Conservation (phyloP, 1,140 invertebrate genomes). For the Conus betulinus region DNA sequence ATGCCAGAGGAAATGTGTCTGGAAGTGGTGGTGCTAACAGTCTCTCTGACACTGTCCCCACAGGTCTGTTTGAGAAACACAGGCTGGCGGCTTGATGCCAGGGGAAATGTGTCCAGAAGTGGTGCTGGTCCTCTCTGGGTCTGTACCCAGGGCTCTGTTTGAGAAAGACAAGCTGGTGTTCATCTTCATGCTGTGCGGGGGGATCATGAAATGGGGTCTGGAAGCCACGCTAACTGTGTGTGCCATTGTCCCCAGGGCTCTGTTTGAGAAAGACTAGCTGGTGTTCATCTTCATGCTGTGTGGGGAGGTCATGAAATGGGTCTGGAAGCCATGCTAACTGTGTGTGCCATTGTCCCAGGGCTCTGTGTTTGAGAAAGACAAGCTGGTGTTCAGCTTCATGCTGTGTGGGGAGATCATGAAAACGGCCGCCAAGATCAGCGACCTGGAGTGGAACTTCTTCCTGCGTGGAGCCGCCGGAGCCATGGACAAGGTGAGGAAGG, state of each 20-base stretch:
- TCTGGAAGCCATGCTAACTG: background rate
- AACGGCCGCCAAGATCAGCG: constrained; percentile 78
- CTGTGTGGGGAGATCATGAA: constrained; percentile 85
- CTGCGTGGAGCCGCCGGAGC: constrained; percentile 80
- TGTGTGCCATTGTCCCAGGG: constrained; percentile 57
- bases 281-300: constrained; percentile 85
- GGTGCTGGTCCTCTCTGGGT: no score
- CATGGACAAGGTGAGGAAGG: constrained; percentile 65
- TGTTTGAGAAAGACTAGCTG: constrained; percentile 77
- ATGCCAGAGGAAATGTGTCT: no score
- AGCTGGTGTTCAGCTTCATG: constrained; percentile 81
- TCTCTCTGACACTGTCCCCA: constrained; percentile 29
- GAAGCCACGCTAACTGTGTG: background rate
- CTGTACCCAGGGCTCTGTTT: constrained; percentile 58
- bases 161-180: constrained; percentile 77
- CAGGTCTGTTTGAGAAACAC: constrained; percentile 76
- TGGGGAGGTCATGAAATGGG: constrained; percentile 82
- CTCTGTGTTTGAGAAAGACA: constrained; percentile 77
- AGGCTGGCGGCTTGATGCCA: constrained; percentile 83
- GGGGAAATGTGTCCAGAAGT: no score
- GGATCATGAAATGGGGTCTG: constrained; percentile 81
- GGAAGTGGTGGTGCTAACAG: background rate
- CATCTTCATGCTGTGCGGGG: constrained; percentile 85
- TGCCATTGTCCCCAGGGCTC: constrained; percentile 61
- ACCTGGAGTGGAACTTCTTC: constrained; percentile 84